Evolutionary conservation across 2,888 invertebrate genomes (phyloP).

Genomic region (Gymnocheta viridis): DNA sequence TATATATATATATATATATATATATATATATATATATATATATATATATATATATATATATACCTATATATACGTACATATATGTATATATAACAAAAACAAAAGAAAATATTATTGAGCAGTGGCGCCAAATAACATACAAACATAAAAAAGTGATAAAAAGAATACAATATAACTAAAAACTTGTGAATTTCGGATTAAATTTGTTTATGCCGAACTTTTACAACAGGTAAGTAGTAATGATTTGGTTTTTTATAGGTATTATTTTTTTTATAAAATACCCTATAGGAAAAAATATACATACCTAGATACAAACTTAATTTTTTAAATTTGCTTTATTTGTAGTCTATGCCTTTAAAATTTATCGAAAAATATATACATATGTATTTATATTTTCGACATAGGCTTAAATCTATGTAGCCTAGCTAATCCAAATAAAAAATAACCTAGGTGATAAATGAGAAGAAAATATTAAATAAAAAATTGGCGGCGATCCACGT

Average conservation of each 20-base stretch:
- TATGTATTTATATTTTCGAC: too few species aligned
- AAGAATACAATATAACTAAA: neutral
- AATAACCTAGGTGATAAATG: too few species aligned
- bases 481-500: too few species aligned
- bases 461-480: too few species aligned
- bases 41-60: constrained; percentile 21
- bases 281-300: constrained; percentile 21
- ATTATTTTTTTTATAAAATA: neutral
- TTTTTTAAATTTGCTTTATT: neutral
- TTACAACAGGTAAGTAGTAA: constrained; percentile 50
- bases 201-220: constrained; percentile 56
- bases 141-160: neutral
- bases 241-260: neutral
- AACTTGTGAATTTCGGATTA: neutral
- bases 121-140: constrained; percentile 17
- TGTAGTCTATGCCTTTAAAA: too few species aligned
- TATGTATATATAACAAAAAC: neutral
- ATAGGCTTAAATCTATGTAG: too few species aligned
- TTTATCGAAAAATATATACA: too few species aligned
- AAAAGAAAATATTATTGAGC: neutral
- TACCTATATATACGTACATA: constrained; percentile 16
- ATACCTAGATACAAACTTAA: neutral
- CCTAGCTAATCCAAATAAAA: too few species aligned
- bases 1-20: too few species aligned
- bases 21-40: constrained; percentile 20